A percentile compares a stretch with the other conserved stretches of the same genome.
Evolutionary conservation across 2,888 invertebrate species (phyloP).

Genomic region (Galerucella calmariensis): DNA sequence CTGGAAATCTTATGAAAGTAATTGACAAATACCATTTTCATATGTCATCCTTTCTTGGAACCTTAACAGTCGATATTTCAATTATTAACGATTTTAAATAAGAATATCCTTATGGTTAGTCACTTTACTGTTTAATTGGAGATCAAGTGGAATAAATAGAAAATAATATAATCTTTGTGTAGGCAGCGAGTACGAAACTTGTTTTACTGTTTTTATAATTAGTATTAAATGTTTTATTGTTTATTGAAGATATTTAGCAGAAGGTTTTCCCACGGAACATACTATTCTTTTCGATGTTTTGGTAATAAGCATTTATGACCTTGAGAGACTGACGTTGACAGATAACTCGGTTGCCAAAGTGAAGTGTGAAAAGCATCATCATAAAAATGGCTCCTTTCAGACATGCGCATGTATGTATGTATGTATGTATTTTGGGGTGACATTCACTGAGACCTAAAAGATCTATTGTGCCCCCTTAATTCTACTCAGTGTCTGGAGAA

Average conservation of each 20-base stretch:
- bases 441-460: too few species aligned
- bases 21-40: background rate
- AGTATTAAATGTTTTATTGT: background rate
- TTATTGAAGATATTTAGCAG: background rate
- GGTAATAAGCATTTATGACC: too few species aligned
- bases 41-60: constrained; percentile 10
- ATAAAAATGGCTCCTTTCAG: too few species aligned
- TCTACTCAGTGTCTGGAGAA: too few species aligned
- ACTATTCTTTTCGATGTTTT: too few species aligned
- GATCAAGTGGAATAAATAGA: constrained; percentile 1
- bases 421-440: too few species aligned
- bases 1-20: background rate
- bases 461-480: too few species aligned
- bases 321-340: too few species aligned
- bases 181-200: background rate
- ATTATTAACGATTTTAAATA: background rate
- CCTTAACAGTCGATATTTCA: background rate
- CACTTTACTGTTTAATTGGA: background rate
- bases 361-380: too few species aligned
- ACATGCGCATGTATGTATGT: too few species aligned
- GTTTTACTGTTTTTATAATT: constrained; percentile 1
- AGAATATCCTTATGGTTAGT: background rate
- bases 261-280: too few species aligned
- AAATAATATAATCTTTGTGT: background rate
- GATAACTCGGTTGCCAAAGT: too few species aligned